These are phyloP conservation scores for Crotophaga sulcirostris DNA, from an alignment of 2,113 vertebrate species.

Conservation along the genomic window DNA sequence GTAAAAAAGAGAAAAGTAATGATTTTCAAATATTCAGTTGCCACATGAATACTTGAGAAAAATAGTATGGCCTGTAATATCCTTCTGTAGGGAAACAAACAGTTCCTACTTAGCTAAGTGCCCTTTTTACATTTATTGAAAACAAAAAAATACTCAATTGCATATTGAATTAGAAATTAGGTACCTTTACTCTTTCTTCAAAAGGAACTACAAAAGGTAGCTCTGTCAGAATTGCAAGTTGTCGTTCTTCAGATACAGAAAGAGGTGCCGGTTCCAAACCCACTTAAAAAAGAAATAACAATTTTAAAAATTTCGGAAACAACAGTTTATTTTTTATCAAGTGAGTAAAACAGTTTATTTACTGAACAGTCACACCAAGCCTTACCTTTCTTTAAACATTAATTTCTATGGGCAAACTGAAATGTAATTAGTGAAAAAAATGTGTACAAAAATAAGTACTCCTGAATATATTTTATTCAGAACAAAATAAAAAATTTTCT, in stretches of 20 bases:
- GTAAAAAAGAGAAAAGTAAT: background rate
- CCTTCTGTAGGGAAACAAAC: background rate
- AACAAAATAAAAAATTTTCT: background rate
- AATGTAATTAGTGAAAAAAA: background rate
- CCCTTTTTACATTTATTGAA: background rate
- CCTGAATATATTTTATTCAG: background rate
- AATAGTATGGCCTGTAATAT: background rate
- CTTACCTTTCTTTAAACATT: conserved; percentile 15
- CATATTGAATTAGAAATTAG: background rate
- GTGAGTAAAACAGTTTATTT: background rate
- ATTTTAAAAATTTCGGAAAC: background rate
- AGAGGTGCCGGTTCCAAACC: conserved; percentile 91
- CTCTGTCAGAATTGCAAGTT: conserved; percentile 95
- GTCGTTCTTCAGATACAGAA: conserved; percentile 94
- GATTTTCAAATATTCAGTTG: background rate
- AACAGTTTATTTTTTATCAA: background rate
- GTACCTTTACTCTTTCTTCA: conserved; percentile 98
- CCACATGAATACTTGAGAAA: background rate
- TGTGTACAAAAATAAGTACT: background rate
- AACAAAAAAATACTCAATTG: background rate
- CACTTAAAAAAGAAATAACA: conserved; percentile 77
- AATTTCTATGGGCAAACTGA: background rate
- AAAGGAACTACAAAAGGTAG: conserved; percentile 98
- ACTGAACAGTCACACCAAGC: background rate
- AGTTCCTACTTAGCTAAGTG: background rate